Evolutionary conservation across 2,888 invertebrate species (phyloP), one percentile per base, ranked within the genome.

Genomic region (Andrena fulva): DNA sequence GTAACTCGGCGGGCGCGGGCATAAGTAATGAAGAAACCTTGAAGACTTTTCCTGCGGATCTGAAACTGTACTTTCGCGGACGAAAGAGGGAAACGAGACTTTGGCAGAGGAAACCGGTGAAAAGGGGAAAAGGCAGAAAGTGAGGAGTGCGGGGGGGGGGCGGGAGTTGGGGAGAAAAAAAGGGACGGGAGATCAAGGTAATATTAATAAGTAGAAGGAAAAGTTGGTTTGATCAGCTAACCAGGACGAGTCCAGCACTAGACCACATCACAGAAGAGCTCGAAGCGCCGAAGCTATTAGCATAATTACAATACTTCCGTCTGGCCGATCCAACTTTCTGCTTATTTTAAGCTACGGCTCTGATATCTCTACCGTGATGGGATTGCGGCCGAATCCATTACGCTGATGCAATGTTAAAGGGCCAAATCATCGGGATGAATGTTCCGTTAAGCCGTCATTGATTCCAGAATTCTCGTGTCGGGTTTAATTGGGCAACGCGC

Each of bases 201-300:
- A 93, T 93, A 93, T 93, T 93, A 93, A 93, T 93, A 93, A 93
- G 93, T 93, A 91, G 93, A 91, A 91, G 92, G 92, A 92, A 93
- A 93, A 93, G 92, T 93, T 93, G 92, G 93, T 92, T 92, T 92
- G 93, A 93, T 93, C 93, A 92, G 92, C 90, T 89, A 87, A 90
- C 90, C 89, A 83, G 86, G 86, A 72, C 84, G 82, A 78, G 85
- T 82, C 88, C 88, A 75, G 85, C 85, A 77, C 84, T 85, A 85
- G 87, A 86, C 87, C 93, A 92, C 93, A 93, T 93, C 93, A 92
- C 92, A 92, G 92, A 87, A 86, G 83, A 86, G 84, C 90, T 87
- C 85, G 90, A 89, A 90, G 87, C 90, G 85, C 90, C 90, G 90
- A 91, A 91, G 93, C 93, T 93, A 92, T 93, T 93, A 93, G 93